These are phyloP conservation scores for Apamea epomidion DNA, from an alignment of 2,888 invertebrate species.

Conservation along the genomic window DNA sequence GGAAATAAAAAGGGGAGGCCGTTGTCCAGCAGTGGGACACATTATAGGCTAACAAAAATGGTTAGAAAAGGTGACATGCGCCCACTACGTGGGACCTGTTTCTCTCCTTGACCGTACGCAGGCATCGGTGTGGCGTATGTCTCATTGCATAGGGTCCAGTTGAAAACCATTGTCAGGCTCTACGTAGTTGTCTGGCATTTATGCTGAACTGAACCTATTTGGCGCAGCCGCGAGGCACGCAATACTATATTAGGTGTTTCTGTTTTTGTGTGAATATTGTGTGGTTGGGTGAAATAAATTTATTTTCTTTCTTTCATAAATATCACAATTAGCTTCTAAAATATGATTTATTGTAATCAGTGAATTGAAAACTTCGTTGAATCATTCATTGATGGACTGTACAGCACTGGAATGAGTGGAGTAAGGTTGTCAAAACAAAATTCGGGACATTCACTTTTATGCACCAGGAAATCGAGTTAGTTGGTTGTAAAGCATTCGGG, in stretches of 20 bases:
- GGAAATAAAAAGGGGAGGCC: too few species aligned
- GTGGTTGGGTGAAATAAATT: too few species aligned
- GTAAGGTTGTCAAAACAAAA: conserved; percentile 17
- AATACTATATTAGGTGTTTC: too few species aligned
- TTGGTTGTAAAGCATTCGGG: not conserved
- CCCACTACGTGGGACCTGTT: not conserved
- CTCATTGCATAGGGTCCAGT: too few species aligned
- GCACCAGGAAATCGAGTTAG: not conserved
- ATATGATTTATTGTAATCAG: not conserved
- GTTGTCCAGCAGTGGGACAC: too few species aligned
- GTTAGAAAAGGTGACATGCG: not conserved
- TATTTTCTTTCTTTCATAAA: not conserved
- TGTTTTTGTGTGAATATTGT: too few species aligned
- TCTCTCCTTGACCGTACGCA: not conserved
- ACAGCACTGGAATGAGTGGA: conserved; percentile 6
- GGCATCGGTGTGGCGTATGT: not conserved
- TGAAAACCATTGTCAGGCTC: not conserved
- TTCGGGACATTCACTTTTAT: not conserved
- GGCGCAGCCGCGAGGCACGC: not conserved
- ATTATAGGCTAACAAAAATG: too few species aligned
- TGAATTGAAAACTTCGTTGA: conserved; percentile 7
- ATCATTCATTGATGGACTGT: conserved; percentile 14
- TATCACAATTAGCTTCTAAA: not conserved
- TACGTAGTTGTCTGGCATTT: not conserved
- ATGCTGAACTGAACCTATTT: not conserved